phyloP scores from a whole-genome alignment of 2,113 vertebrate genomes.

The Pitta sordida region DNA sequence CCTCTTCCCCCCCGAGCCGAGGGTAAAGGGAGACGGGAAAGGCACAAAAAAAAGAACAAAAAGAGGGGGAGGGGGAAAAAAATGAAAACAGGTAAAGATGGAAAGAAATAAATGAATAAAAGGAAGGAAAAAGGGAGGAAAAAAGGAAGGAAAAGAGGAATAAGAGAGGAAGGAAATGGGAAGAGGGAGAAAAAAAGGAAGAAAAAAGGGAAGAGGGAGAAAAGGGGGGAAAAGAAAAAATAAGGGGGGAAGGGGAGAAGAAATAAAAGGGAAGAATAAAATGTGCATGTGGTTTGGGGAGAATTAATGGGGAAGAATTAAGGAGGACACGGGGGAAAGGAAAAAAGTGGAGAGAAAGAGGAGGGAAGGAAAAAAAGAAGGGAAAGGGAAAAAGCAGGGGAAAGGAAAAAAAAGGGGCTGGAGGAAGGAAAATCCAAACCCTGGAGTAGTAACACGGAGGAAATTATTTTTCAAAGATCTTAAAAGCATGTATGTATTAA shows the following conservation, averaged over 20 bases:
- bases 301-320: too few relatives aligned
- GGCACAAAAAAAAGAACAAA: neutral
- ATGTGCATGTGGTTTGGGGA: too few relatives aligned
- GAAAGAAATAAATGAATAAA: neutral
- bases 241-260: neutral
- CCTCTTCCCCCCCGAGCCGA: accelerated
- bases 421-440: accelerated
- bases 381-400: accelerated
- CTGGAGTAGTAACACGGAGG: neutral
- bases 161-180: accelerated
- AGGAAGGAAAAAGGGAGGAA: neutral
- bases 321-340: accelerated
- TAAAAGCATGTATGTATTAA: neutral
- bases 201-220: accelerated
- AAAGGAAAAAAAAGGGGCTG: too few relatives aligned
- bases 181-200: accelerated
- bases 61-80: too few relatives aligned
- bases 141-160: accelerated
- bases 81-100: neutral
- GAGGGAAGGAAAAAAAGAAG: accelerated
- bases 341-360: too few relatives aligned
- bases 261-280: neutral
- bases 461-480: neutral
- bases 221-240: accelerated
- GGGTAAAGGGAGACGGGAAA: accelerated